Evolutionary conservation across 2,888 invertebrate genomes (phyloP), one percentile per base, ranked within the genome.

Genomic region (Arrhopalites spinosus): DNA sequence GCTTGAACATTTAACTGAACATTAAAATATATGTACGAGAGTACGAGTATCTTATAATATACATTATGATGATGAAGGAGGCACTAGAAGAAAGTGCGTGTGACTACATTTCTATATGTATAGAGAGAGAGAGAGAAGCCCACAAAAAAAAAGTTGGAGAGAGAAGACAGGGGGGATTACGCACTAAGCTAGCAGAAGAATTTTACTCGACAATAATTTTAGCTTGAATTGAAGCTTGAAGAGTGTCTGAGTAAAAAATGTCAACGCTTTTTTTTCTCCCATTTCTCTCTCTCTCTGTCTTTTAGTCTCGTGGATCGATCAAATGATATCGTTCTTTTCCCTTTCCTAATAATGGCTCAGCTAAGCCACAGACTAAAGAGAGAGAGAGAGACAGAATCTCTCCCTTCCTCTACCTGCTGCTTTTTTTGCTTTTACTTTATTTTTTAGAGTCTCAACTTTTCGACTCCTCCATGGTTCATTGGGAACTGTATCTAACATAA

Each of bases 141-240:
- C 29, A 71, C 63, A 77, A 74, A 77, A 77, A 70, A 45, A 76
- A 56, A 79, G 80, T 77, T 77, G 78, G 77, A 72, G 53, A 67
- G 8, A 78, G 78, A 79, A 77, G 66, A 67, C 73, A 53, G 25
- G 59, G 11, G 63, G 56, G 66, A 66, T 67, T 74, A 69, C 66
- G 75, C 76, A 56, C 75, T 79, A 80, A 80, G 80, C 80, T 72
- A 79, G 78, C 77, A 75, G 78, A 81, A 81, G 80, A 81, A 81
- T 81, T 80, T 80, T 71, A 73, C 77, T 78, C 78, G 76, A 78
- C 77, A 78, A 79, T 79, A 75, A 77, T 75, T 63, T 77, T 75
- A 73, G 69, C 67, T 71, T 69, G 64, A 75, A 77, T 75, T 63
- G 76, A 74, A 73, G 69, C 67, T 71, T 69, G 64, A 61, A 53